phyloP scores from a whole-genome alignment of 2,797 vertebrate species.

The Oophaga sylvatica region DNA sequence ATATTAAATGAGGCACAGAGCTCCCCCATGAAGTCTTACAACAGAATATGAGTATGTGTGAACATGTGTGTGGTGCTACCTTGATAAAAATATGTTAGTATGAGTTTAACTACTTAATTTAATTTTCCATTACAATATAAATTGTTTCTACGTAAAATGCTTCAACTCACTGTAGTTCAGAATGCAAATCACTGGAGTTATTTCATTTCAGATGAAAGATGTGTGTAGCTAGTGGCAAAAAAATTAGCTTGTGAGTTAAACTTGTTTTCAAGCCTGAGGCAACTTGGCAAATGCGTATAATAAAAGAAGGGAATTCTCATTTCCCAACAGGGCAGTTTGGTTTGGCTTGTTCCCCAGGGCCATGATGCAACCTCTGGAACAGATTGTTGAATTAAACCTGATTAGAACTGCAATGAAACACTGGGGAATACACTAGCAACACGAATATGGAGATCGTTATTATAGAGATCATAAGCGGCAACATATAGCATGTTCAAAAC shows the following conservation, averaged over 20 bases:
- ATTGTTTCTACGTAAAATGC: background rate
- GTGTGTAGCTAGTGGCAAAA: background rate
- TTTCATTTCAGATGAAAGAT: background rate
- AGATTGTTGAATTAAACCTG: conserved; percentile 38
- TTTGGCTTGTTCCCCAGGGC: conserved; percentile 32
- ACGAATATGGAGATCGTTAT: conserved; percentile 2
- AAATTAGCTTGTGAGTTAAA: background rate
- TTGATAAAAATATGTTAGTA: background rate
- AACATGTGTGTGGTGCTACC: background rate
- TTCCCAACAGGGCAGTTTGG: conserved; percentile 22
- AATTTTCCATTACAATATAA: background rate
- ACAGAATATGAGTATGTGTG: background rate
- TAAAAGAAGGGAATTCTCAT: conserved; percentile 26
- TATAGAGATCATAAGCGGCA: background rate
- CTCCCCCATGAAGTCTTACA: background rate
- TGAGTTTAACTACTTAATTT: background rate
- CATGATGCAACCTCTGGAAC: conserved; percentile 36
- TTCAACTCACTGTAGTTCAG: background rate
- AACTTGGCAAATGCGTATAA: conserved; percentile 31
- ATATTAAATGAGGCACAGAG: background rate
- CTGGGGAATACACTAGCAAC: conserved; percentile 29
- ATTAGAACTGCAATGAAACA: conserved; percentile 21
- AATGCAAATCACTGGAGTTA: background rate
- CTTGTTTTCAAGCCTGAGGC: conserved; percentile 6
- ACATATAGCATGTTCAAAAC: background rate